Conservation (phyloP, 2,888 invertebrate species). For the Callyntrura guangdongensis region DNA sequence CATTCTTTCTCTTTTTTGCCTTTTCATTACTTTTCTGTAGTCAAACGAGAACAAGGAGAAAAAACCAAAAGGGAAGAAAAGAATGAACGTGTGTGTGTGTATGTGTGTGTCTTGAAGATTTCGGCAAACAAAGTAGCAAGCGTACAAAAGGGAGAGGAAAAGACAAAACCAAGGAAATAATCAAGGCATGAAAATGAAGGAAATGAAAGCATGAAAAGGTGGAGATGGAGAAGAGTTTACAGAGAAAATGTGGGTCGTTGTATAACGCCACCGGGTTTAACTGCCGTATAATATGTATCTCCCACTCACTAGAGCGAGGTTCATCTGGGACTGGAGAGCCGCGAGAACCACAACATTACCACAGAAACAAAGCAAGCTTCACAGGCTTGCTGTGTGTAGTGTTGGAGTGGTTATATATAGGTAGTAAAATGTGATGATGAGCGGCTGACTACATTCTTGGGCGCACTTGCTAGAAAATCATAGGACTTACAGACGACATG, state of each 20-base stretch:
- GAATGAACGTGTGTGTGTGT: not conserved
- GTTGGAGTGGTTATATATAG: no score
- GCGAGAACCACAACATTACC: conserved; percentile 56
- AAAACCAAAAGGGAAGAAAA: conserved; percentile 2
- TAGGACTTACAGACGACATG: no score
- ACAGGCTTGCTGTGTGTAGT: no score
- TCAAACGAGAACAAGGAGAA: conserved; percentile 19
- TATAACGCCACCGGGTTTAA: not conserved
- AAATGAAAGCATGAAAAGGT: not conserved
- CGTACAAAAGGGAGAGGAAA: not conserved
- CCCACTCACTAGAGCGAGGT: not conserved
- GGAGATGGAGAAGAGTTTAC: not conserved
- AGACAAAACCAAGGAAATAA: conserved; percentile 1
- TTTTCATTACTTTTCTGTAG: conserved; percentile 37
- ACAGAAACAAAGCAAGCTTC: no score
- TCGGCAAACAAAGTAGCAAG: conserved; percentile 5
- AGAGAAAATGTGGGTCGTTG: not conserved
- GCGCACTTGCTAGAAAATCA: no score
- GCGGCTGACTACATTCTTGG: no score
- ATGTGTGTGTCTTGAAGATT: not conserved
- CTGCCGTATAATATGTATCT: not conserved
- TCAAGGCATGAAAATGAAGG: conserved; percentile 1
- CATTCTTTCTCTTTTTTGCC: conserved; percentile 10
- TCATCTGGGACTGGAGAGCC: conserved; percentile 37
- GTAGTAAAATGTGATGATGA: no score